Base-by-base conservation (phyloP, 2,888 invertebrate genomes). In the Lithophane leautieri region DNA sequence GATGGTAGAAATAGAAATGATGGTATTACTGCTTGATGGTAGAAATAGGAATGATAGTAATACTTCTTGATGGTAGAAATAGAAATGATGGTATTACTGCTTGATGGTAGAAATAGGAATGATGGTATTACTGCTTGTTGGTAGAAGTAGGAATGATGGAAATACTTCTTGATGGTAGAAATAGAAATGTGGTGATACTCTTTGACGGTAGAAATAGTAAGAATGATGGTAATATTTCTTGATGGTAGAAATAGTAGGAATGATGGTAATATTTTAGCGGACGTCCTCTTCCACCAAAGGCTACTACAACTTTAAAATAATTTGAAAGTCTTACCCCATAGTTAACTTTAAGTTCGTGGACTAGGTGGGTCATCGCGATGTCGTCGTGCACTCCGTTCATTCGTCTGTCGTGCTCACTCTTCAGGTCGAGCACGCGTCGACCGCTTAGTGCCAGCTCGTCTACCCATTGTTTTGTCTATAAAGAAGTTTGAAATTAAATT, bases 301-400 rank as follows among this genome's bases (percentile, higher is more conserved):
- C 56, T 25, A 25, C 22, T 52, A n/a, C 14, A 22, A 67, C 12
- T 22, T 4, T 7, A 14, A 14, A 60, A 34, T 28, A 28, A 19
- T 34, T 14, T 40, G 1, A 22, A 40, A 50, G 14, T 7, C 95
- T 93, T 79, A 96, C 96, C 86, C 95, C 96, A 86, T 96, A 96
- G 90, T 95, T 95, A 88, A 94, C 91, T 82, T 93, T 95, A 82
- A 93, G 89, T 87, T 96, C 96, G 50, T 94, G 94, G 88, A 95
- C 94, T 90, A 96, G 92, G 92, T 92, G 92, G 76, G 86, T 94
- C 95, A 96, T 93, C 2, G 95, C 94, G 58, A 96, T 95, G 75
- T 95, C 95, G 8, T 95, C 95, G 72, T 94, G 92, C 0, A 93
- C 90, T 0, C 96, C 95, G 63, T 95, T 96, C 16, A 93, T 80